Percentiles rank a stretch among this genome's conserved stretches.
Conservation (phyloP, 2,113 vertebrate species). For the Amphilophus citrinellus region DNA sequence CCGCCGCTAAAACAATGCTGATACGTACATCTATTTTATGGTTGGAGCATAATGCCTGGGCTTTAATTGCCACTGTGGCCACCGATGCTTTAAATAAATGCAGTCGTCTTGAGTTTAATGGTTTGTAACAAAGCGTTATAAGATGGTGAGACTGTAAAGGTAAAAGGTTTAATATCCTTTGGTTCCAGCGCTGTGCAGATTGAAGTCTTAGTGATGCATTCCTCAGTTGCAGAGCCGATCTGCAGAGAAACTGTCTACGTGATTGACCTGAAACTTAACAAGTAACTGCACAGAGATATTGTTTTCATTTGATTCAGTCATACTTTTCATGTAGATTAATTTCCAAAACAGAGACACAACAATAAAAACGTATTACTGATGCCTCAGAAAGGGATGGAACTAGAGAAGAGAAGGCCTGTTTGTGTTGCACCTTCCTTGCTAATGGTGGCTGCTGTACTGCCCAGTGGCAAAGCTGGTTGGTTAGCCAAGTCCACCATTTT, state of each 20-base stretch:
- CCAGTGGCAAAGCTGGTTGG: background rate
- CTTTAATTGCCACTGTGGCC: slow-evolving; percentile 38
- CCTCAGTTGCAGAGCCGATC: background rate
- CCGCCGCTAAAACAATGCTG: slow-evolving; percentile 41
- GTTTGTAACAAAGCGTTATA: slow-evolving; percentile 29
- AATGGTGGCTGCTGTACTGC: background rate
- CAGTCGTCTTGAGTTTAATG: slow-evolving; percentile 41
- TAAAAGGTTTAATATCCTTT: slow-evolving; percentile 29
- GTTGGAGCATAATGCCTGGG: slow-evolving; percentile 10
- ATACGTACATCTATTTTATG: slow-evolving; percentile 47
- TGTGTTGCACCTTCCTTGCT: background rate
- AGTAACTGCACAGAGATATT: background rate
- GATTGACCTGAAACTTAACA: background rate
- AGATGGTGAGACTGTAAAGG: slow-evolving; percentile 42
- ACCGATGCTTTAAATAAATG: slow-evolving; percentile 54
- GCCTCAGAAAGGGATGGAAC: background rate
- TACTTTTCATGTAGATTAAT: background rate
- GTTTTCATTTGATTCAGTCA: background rate
- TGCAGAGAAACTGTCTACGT: background rate
- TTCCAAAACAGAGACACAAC: background rate
- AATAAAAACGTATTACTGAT: background rate
- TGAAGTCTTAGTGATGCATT: background rate
- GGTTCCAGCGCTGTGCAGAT: background rate
- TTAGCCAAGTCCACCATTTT: background rate
- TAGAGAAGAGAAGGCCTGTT: background rate